These are phyloP conservation scores for Acrossocheilus wenchowensis DNA, from an alignment of 2,797 vertebrate species.

Conservation along the genomic window DNA sequence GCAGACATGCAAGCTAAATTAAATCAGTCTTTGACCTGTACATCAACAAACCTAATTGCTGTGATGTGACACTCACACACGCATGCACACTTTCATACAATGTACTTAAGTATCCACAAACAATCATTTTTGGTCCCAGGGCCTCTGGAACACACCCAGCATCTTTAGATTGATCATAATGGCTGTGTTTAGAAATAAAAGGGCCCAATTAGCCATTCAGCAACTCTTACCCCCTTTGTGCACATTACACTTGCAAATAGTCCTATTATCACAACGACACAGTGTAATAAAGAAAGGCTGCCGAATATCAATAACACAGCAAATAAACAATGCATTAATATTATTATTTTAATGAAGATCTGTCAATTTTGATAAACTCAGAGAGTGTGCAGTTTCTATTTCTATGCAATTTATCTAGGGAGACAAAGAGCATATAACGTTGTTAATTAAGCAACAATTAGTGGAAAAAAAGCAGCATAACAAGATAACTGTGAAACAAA, in stretches of 20 bases:
- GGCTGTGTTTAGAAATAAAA: slow-evolving; percentile 46
- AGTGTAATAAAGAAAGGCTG: slow-evolving; percentile 63
- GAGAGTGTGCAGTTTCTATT: slow-evolving; percentile 59
- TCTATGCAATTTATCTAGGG: slow-evolving; percentile 62
- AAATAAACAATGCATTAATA: slow-evolving; percentile 67
- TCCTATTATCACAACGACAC: slow-evolving; percentile 67
- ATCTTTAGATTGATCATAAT: slow-evolving; percentile 73
- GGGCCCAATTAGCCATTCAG: slow-evolving; percentile 41
- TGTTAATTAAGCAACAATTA: slow-evolving; percentile 68
- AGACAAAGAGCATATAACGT: slow-evolving; percentile 49
- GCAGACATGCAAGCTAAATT: background rate
- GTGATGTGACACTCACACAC: background rate
- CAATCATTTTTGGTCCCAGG: background rate
- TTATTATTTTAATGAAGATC: slow-evolving; percentile 74
- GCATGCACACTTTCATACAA: background rate
- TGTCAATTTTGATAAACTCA: slow-evolving; percentile 57
- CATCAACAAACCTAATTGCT: slow-evolving; percentile 8
- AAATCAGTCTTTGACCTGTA: slow-evolving; percentile 5
- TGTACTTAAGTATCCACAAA: slow-evolving; percentile 26
- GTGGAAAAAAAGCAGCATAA: slow-evolving; percentile 64
- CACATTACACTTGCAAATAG: slow-evolving; percentile 73
- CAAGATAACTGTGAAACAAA: slow-evolving; percentile 66
- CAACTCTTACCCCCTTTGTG: slow-evolving; percentile 51
- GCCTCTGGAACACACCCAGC: slow-evolving; percentile 15
- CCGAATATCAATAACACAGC: slow-evolving; percentile 61